Evolutionary conservation across 2,888 invertebrate species (phyloP).

Genomic region (Rhagonycha lutea): DNA sequence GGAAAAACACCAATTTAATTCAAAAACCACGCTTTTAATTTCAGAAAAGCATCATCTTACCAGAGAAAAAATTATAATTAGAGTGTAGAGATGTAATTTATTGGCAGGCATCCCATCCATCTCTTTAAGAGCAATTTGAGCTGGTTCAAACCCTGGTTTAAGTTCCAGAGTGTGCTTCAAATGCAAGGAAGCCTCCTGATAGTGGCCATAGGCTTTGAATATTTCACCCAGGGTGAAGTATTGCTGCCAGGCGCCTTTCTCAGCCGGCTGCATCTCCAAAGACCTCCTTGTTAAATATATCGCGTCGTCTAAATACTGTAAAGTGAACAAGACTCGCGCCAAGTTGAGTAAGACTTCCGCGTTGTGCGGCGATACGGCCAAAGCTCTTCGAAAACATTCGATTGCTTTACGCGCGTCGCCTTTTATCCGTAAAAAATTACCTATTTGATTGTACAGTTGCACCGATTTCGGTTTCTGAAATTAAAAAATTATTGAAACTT

Average conservation of each 20-base stretch:
- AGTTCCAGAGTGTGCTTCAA: conserved; percentile 81
- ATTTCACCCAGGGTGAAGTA: conserved; percentile 91
- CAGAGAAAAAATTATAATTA: conserved; percentile 85
- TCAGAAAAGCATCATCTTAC: conserved; percentile 61
- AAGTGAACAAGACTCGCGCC: conserved; percentile 81
- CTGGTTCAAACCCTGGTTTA: conserved; percentile 84
- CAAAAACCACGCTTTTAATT: background rate
- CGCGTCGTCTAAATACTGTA: conserved; percentile 89
- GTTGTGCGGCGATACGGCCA: conserved; percentile 84
- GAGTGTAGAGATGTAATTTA: conserved; percentile 82
- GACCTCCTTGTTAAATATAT: conserved; percentile 85
- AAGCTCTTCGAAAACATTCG: conserved; percentile 85
- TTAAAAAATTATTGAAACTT: background rate
- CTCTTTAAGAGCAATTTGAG: conserved; percentile 77
- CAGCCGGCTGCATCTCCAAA: conserved; percentile 81
- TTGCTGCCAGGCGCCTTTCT: conserved; percentile 79
- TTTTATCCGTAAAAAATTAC: conserved; percentile 89
- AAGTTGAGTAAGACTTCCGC: conserved; percentile 84
- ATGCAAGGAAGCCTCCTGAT: conserved; percentile 84
- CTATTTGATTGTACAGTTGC: conserved; percentile 87
- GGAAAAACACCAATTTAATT: background rate
- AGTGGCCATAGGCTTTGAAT: conserved; percentile 88
- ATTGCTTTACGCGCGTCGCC: conserved; percentile 86
- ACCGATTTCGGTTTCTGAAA: conserved; percentile 77
- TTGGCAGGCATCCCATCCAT: conserved; percentile 81